A percentile compares a stretch with the other conserved stretches of the same genome.
phyloP scores from a whole-genome alignment of 2,888 invertebrate genomes.

The Argyresthia albistria region DNA sequence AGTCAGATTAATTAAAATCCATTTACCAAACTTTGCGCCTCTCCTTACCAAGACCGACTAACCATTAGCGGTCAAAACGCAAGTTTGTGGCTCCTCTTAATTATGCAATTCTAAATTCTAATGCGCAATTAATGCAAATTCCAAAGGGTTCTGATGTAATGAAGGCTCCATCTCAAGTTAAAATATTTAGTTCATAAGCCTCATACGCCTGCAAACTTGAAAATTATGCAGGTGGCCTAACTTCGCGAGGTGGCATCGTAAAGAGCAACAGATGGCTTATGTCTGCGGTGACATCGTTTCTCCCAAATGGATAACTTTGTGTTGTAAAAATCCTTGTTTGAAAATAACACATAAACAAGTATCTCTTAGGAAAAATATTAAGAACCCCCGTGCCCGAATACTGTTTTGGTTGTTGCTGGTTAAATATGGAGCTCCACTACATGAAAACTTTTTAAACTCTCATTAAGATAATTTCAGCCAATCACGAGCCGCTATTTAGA shows the following conservation, averaged over 20 bases:
- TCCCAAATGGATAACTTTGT: too few species aligned
- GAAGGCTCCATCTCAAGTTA: slow-evolving; percentile 37
- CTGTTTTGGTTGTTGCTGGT: too few species aligned
- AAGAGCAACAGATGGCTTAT: too few species aligned
- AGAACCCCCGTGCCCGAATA: too few species aligned
- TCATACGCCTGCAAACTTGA: slow-evolving; percentile 20
- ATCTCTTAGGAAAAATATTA: too few species aligned
- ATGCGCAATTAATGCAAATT: slow-evolving; percentile 57
- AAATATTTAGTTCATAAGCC: slow-evolving; percentile 35
- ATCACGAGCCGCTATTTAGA: too few species aligned
- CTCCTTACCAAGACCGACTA: neutral
- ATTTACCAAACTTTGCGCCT: neutral
- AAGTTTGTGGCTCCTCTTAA: slow-evolving; percentile 29
- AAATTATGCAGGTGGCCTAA: slow-evolving; percentile 14
- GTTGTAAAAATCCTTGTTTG: too few species aligned
- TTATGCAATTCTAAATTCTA: slow-evolving; percentile 47
- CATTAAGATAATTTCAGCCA: too few species aligned
- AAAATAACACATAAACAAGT: too few species aligned
- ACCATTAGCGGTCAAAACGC: slow-evolving; percentile 15
- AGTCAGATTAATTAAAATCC: neutral
- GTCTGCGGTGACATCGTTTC: too few species aligned
- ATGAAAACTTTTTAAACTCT: too few species aligned
- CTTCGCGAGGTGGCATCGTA: slow-evolving; percentile 4
- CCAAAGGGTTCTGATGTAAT: slow-evolving; percentile 38
- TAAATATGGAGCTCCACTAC: too few species aligned